Percentiles rank a stretch among this genome's conserved stretches.
phyloP scores from a whole-genome alignment of 2,888 invertebrate species.

The Eupeodes latifasciatus region DNA sequence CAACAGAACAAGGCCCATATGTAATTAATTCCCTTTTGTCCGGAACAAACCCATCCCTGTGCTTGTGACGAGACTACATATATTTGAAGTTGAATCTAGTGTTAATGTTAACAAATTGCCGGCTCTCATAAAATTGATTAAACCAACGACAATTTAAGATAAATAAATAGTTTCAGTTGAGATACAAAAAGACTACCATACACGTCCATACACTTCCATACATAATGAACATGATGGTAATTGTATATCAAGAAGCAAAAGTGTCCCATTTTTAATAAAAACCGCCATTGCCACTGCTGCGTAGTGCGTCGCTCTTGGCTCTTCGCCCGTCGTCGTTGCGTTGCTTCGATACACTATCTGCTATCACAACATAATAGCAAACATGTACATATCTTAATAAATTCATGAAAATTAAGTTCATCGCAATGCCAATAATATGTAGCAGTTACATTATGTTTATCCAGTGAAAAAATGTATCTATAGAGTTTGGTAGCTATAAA shows the following conservation, averaged over 20 bases:
- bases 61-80: neutral
- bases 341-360: slow-evolving; percentile 4
- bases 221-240: neutral
- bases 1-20: too few species aligned
- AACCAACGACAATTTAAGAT: slow-evolving; percentile 68
- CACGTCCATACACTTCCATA: too few species aligned
- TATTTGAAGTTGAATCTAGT: slow-evolving; percentile 21
- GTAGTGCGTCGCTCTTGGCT: too few species aligned
- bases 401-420: slow-evolving; percentile 1
- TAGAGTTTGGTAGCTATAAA: slow-evolving; percentile 5
- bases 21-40: too few species aligned
- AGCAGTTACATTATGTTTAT: neutral
- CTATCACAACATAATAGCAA: slow-evolving; percentile 23
- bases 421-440: neutral
- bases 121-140: slow-evolving; percentile 64
- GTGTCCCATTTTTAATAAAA: slow-evolving; percentile 35
- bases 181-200: neutral
- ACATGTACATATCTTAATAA: slow-evolving; percentile 31
- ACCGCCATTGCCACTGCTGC: neutral
- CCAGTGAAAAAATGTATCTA: slow-evolving; percentile 4
- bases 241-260: slow-evolving; percentile 28
- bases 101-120: slow-evolving; percentile 68
- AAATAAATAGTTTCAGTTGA: slow-evolving; percentile 58
- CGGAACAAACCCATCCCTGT: neutral
- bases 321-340: neutral